Evolutionary conservation across 1,140 invertebrate species (phyloP).

Genomic region (Bombus superbus): DNA sequence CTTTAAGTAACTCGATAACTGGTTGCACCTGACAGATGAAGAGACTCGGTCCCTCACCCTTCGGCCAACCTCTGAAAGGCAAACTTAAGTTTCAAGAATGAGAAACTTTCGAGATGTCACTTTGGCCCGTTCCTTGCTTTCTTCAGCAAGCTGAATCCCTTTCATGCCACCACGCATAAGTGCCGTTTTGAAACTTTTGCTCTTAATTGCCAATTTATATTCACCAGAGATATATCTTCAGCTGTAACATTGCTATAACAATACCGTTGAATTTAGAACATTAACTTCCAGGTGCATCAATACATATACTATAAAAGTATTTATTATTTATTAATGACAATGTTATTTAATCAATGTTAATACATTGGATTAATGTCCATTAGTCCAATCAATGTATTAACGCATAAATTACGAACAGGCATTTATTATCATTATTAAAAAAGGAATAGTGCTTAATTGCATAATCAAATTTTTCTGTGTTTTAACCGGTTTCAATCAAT

Average conservation of each 20-base stretch:
- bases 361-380: no score
- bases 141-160: conserved; percentile 19
- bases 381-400: no score
- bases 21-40: conserved; percentile 71
- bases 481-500: no score
- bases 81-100: conserved; percentile 63
- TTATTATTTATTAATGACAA: no score
- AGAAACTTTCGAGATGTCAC: conserved; percentile 68
- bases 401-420: no score
- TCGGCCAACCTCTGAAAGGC: conserved; percentile 39
- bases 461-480: no score
- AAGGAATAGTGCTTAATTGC: no score
- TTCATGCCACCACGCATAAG: not conserved
- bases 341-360: no score
- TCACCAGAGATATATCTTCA: not conserved
- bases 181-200: conserved; percentile 29
- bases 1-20: conserved; percentile 72
- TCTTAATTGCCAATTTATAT: conserved; percentile 49
- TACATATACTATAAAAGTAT: no score
- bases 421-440: no score
- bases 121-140: conserved; percentile 45
- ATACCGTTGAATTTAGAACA: no score
- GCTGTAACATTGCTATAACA: not conserved
- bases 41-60: conserved; percentile 53
- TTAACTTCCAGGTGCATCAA: no score